Conservation (phyloP, 1,140 invertebrate species). For the Parapsyche elsis region DNA sequence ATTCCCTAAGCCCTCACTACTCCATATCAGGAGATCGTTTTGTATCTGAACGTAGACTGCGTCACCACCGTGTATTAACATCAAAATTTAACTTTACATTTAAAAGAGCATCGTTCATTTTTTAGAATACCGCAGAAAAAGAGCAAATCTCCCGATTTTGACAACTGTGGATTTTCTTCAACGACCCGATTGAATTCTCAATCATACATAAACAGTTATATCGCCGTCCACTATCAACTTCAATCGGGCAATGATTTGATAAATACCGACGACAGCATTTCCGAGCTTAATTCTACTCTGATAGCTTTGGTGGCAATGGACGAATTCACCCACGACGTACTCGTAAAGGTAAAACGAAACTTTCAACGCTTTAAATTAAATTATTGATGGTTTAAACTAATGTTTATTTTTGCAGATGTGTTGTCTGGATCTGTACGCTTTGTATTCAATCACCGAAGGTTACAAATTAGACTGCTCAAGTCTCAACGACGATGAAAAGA, state of each 20-base stretch:
- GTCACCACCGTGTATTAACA: no score
- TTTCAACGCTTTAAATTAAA: neutral
- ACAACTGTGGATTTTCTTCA: neutral
- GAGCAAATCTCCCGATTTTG: constrained; percentile 13
- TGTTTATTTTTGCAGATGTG: constrained; percentile 69
- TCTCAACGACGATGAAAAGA: constrained; percentile 62
- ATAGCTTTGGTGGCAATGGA: constrained; percentile 82
- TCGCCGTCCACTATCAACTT: constrained; percentile 58
- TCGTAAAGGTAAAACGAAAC: constrained; percentile 68
- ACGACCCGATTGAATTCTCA: constrained; percentile 20
- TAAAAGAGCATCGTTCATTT: neutral
- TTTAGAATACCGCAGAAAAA: neutral
- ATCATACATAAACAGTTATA: constrained; percentile 43
- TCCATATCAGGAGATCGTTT: no score
- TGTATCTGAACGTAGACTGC: no score
- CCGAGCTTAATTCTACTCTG: constrained; percentile 74
- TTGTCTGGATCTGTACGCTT: constrained; percentile 79
- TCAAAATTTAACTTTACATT: no score
- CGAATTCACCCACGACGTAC: constrained; percentile 77
- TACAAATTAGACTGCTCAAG: constrained; percentile 62
- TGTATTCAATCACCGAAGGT: constrained; percentile 71
- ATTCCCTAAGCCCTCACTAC: no score
- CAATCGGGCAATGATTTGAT: constrained; percentile 71
- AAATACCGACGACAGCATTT: constrained; percentile 70
- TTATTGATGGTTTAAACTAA: neutral